Conservation (phyloP, 2,113 vertebrate species). For the Galbula dea region DNA sequence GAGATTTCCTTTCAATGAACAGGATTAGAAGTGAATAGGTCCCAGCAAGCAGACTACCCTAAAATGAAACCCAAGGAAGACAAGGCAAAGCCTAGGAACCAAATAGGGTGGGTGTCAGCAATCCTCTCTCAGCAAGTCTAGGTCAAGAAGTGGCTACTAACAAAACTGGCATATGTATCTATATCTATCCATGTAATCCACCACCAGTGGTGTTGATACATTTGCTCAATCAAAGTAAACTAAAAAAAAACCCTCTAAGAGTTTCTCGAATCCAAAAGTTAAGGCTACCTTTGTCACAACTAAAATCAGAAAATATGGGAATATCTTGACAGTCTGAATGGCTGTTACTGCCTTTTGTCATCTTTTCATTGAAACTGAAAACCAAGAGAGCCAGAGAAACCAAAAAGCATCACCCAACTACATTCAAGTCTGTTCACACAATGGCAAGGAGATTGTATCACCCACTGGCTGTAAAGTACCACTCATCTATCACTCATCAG, state of each 20-base stretch:
- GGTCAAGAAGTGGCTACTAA: not conserved
- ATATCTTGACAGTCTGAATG: not conserved
- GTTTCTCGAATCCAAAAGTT: not conserved
- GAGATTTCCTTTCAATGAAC: not conserved
- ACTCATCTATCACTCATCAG: not conserved
- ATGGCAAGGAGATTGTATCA: not conserved
- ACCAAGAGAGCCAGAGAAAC: not conserved
- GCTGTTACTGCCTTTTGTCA: not conserved
- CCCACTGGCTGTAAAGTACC: not conserved
- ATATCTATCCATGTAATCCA: not conserved
- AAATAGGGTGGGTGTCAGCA: not conserved
- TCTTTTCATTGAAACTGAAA: not conserved
- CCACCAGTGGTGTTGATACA: not conserved
- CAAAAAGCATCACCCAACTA: not conserved
- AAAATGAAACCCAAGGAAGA: not conserved
- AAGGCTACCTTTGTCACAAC: not conserved
- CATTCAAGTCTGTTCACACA: not conserved
- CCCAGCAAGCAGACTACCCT: not conserved
- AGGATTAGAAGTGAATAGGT: constrained; percentile 11
- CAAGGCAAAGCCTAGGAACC: not conserved
- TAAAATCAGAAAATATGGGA: not conserved
- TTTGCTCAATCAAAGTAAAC: not conserved
- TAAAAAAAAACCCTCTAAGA: not conserved
- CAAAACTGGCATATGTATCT: not conserved
- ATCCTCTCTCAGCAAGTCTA: not conserved